phyloP scores from a whole-genome alignment of 2,888 invertebrate genomes.

The Malacosoma neustria region DNA sequence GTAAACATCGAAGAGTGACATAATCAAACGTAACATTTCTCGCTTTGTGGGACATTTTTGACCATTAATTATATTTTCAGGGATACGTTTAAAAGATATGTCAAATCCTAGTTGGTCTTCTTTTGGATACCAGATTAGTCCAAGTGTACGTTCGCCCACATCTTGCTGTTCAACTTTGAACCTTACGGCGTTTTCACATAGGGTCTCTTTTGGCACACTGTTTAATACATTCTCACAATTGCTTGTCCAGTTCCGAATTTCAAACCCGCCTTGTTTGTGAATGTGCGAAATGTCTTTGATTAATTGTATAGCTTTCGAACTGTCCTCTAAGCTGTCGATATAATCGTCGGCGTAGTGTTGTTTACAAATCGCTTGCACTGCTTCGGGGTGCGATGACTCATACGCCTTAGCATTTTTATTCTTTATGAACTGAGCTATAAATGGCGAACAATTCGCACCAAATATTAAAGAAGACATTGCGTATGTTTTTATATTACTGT shows the following conservation, averaged over 20 bases:
- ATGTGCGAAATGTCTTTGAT: no score
- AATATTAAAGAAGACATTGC: slow-evolving; percentile 1
- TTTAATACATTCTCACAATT: slow-evolving; percentile 13
- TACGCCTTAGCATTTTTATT: neutral
- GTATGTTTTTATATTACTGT: neutral
- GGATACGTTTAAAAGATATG: slow-evolving; percentile 11
- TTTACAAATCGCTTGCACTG: neutral
- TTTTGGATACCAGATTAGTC: slow-evolving; percentile 16
- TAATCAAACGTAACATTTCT: neutral
- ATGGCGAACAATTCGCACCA: slow-evolving; percentile 2
- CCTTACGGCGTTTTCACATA: slow-evolving; percentile 9
- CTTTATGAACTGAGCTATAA: slow-evolving; percentile 1
- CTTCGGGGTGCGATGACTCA: neutral
- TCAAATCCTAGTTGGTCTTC: slow-evolving; percentile 15
- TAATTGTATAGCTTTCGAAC: slow-evolving; percentile 9
- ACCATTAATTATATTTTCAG: slow-evolving; percentile 1
- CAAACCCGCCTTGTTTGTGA: slow-evolving; percentile 17
- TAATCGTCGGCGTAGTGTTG: slow-evolving; percentile 13
- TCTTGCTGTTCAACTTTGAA: slow-evolving; percentile 12
- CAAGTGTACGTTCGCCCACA: slow-evolving; percentile 14
- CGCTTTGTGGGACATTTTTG: neutral
- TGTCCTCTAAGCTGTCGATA: slow-evolving; percentile 13
- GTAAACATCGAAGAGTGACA: no score
- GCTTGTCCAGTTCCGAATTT: slow-evolving; percentile 19
- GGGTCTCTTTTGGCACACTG: slow-evolving; percentile 12